A percentile compares a stretch with the other conserved stretches of the same genome.
phyloP scores from a whole-genome alignment of 2,113 vertebrate genomes.

The Hippocampus guttulatus region DNA sequence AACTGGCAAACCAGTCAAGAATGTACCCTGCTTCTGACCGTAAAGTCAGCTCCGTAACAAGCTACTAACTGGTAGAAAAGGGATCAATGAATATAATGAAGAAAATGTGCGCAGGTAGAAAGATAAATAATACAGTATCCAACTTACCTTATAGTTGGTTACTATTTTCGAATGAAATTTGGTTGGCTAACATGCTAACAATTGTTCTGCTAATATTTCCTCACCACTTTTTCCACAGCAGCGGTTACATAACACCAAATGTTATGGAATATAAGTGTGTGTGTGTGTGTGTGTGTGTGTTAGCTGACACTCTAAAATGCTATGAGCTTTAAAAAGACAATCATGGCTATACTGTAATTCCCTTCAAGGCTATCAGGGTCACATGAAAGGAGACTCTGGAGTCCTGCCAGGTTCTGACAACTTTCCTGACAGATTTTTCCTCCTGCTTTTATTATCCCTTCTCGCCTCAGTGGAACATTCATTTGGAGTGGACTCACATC shows the following conservation, averaged over 20 bases:
- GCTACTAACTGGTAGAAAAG: neutral
- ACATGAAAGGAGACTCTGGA: conserved; percentile 15
- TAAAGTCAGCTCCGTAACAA: too few species aligned
- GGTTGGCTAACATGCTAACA: too few species aligned
- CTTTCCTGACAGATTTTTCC: neutral
- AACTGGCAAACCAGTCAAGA: too few species aligned
- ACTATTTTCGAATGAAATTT: too few species aligned
- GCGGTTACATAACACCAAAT: conserved; percentile 41
- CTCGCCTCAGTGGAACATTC: neutral
- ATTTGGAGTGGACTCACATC: conserved; percentile 79
- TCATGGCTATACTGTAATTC: conserved; percentile 9
- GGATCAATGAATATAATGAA: too few species aligned
- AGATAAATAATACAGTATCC: too few species aligned
- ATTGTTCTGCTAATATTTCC: conserved; percentile 4
- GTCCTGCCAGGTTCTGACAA: neutral
- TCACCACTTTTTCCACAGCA: conserved; percentile 15
- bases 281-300: conserved; percentile 18
- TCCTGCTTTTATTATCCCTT: neutral
- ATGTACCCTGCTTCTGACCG: too few species aligned
- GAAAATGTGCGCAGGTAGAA: neutral
- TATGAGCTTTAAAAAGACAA: conserved; percentile 49
- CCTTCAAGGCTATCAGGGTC: conserved; percentile 22
- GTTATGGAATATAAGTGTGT: conserved; percentile 30
- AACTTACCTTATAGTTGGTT: too few species aligned
- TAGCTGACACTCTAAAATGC: conserved; percentile 39